These are phyloP conservation scores for Camponotus vicinus DNA, from an alignment of 1,140 invertebrate species.

Conservation along the genomic window DNA sequence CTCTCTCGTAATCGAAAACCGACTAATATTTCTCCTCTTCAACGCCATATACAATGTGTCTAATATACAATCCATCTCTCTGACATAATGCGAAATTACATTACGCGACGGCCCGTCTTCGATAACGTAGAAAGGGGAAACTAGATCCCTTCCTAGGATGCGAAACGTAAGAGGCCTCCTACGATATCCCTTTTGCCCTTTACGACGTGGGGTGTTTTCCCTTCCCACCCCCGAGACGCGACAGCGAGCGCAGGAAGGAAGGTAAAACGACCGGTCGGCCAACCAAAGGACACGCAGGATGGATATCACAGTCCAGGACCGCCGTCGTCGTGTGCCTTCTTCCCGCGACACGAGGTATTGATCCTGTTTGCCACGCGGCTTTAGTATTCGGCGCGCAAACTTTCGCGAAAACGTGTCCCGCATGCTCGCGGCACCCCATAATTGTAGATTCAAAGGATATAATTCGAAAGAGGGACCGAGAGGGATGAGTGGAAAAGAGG, in stretches of 20 bases:
- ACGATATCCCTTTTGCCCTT: conserved; percentile 45
- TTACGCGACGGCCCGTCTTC: conserved; percentile 10
- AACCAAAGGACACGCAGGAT: conserved; percentile 69
- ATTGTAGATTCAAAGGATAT: conserved; percentile 87
- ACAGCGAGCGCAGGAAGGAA: conserved; percentile 30
- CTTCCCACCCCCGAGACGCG: background rate
- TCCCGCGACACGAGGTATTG: conserved; percentile 77
- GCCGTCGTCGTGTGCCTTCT: conserved; percentile 51
- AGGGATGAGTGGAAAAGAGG: conserved; percentile 29
- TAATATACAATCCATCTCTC: conserved; percentile 29
- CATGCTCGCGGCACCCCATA: conserved; percentile 81
- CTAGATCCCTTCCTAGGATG: conserved; percentile 21
- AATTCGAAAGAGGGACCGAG: conserved; percentile 79
- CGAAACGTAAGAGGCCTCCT: conserved; percentile 38
- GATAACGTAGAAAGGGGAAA: conserved; percentile 12
- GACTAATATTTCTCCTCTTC: background rate
- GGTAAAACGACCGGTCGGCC: conserved; percentile 60
- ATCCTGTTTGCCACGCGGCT: conserved; percentile 83
- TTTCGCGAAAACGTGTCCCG: conserved; percentile 84
- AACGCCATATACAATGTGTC: background rate
- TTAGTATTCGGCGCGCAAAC: conserved; percentile 85
- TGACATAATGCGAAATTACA: conserved; percentile 32
- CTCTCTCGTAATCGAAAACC: background rate
- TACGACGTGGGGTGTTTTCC: conserved; percentile 53
- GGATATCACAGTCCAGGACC: conserved; percentile 53